phyloP scores from a whole-genome alignment of 2,797 vertebrate genomes.

The Pangasius krempfi region DNA sequence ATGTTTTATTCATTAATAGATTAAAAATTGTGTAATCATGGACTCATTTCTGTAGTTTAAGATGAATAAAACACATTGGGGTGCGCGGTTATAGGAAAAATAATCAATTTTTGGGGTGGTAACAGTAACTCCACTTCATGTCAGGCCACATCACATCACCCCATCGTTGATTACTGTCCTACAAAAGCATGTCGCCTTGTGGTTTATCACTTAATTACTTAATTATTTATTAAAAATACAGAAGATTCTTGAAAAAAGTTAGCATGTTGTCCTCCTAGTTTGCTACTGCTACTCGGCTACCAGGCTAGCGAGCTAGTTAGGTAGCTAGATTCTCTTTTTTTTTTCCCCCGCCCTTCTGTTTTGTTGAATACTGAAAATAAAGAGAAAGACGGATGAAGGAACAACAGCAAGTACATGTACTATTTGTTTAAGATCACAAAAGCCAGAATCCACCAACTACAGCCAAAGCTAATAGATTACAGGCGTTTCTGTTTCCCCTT shows the following conservation, averaged over 20 bases:
- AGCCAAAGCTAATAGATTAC: conserved; percentile 57
- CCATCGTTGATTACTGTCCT: too few relatives aligned
- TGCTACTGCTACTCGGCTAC: neutral
- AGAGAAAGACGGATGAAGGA: conserved; percentile 3
- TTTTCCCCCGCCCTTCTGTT: neutral
- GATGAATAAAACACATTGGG: neutral
- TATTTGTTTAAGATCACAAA: conserved; percentile 46
- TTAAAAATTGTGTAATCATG: too few relatives aligned
- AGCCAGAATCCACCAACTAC: conserved; percentile 45
- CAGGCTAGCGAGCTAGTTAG: neutral
- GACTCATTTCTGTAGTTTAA: neutral
- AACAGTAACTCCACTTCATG: too few relatives aligned
- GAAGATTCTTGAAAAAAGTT: too few relatives aligned
- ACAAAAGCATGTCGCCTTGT: too few relatives aligned
- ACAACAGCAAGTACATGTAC: conserved; percentile 44
- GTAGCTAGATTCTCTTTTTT: neutral
- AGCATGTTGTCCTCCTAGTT: neutral
- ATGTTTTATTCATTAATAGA: neutral
- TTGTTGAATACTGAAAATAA: neutral
- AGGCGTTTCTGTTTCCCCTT: conserved; percentile 41
- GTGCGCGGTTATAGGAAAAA: neutral
- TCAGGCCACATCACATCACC: too few relatives aligned
- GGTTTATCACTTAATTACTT: too few relatives aligned
- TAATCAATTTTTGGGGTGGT: neutral
- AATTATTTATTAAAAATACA: neutral